phyloP scores from a whole-genome alignment of 2,113 vertebrate species.

The Loxodonta africana region DNA sequence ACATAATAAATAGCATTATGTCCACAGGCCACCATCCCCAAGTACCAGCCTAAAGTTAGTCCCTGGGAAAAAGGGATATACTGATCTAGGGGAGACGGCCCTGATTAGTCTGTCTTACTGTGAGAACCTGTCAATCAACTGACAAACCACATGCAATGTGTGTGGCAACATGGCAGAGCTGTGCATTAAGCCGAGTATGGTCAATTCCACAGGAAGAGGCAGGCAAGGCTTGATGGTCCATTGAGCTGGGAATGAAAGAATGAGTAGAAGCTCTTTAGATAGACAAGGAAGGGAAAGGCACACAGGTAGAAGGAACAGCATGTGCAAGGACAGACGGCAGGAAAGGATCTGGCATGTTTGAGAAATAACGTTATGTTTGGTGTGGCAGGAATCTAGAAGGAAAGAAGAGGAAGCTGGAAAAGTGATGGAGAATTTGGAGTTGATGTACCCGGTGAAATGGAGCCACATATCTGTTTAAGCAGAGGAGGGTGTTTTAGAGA shows the following conservation, averaged over 20 bases:
- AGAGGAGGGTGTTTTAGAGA: not conserved
- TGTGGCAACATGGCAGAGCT: not conserved
- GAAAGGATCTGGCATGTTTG: not conserved
- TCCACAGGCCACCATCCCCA: not conserved
- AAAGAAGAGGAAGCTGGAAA: not conserved
- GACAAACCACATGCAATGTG: fast-evolving
- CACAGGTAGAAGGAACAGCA: not conserved
- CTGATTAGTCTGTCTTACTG: not conserved
- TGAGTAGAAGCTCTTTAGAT: not conserved
- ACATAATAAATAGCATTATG: not conserved
- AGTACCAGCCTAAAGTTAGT: not conserved
- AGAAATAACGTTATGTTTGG: too few species aligned
- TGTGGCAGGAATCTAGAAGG: not conserved
- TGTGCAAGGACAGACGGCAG: not conserved
- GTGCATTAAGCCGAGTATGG: fast-evolving
- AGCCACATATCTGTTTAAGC: not conserved
- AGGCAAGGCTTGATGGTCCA: not conserved
- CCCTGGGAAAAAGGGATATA: not conserved
- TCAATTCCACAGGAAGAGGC: not conserved
- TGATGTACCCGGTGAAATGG: not conserved
- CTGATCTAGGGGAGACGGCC: not conserved
- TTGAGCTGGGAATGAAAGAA: not conserved
- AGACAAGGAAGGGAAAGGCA: not conserved
- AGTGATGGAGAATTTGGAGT: not conserved
- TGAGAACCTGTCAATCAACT: too few species aligned